These are phyloP conservation scores for Crotalus horridus DNA, from an alignment of 2,113 vertebrate genomes.

Conservation along the genomic window DNA sequence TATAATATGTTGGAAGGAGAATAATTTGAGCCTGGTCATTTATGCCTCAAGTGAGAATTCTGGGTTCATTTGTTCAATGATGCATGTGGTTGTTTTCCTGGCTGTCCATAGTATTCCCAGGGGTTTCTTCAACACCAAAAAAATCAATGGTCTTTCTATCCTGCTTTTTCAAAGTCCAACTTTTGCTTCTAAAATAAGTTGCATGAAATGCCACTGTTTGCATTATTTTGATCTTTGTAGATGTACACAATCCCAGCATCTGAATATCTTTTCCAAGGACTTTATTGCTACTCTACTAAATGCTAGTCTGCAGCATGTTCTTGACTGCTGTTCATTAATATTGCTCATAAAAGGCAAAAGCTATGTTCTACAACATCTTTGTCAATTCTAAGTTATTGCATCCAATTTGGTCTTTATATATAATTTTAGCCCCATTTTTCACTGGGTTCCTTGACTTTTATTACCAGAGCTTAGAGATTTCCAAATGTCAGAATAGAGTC, in stretches of 20 bases:
- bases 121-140: background rate
- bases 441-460: background rate
- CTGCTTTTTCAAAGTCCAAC: background rate
- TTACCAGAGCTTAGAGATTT: background rate
- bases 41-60: background rate
- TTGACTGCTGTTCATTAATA: background rate
- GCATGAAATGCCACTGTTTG: background rate
- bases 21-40: background rate
- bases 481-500: background rate
- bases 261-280: background rate
- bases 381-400: background rate
- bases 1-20: background rate
- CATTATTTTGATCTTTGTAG: background rate
- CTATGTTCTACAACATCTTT: background rate
- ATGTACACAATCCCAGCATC: background rate
- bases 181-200: background rate
- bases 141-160: background rate
- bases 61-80: background rate
- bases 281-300: background rate
- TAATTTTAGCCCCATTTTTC: background rate
- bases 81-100: background rate
- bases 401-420: background rate
- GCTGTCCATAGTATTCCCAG: background rate
- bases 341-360: background rate
- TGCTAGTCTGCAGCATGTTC: background rate